Base-by-base conservation (phyloP, 2,113 vertebrate genomes). In the Vombatus ursinus region DNA sequence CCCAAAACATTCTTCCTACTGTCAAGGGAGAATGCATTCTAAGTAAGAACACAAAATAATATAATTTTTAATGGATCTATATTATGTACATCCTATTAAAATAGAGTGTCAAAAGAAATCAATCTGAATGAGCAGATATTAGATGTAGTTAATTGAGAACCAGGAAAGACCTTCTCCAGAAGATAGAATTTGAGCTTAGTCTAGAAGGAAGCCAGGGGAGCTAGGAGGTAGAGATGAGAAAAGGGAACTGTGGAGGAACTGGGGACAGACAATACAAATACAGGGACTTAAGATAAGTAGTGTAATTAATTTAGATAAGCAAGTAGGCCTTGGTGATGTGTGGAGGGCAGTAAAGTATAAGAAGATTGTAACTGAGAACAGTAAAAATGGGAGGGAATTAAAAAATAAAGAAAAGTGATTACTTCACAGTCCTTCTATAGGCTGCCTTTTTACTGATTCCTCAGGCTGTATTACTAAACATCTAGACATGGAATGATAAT, bases 171-270 rank as follows among this genome's bases (percentile, higher is more conserved):
- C n/a, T 84, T 84, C 19, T 84, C n/a, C 37, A 84, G 68, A 44
- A 44, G 5, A 44, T 8, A 44, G 1, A 23, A n/a, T 44, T 23
- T 84, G 37, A 44, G 19, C 4, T 84, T 2, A n/a, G 19, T 84
- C 1, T 22, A 16, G 3, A 3, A n/a, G 14, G 37, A n/a, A 84
- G 37, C 19, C n/a, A 44, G 6, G 0, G 2, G 23, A 44, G 6
- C 6, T 44, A n/a, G 4, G 4, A n/a, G 37, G 1, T n/a, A 16
- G 7, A 1, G 23, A 44, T 3, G n/a, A 84, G 12, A 68, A 68
- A 37, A 37, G 31, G 61, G 3, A 61, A 31, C 10, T 31, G 23
- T 53, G 0, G 0, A 61, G 37, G 37, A 2, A 22, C 22, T 84
- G 6, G 16, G 7, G 28, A 37, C 3, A 84, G n/a, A 6, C 31